Evolutionary conservation across 2,797 vertebrate genomes (phyloP).

Genomic region (Balearica regulorum): DNA sequence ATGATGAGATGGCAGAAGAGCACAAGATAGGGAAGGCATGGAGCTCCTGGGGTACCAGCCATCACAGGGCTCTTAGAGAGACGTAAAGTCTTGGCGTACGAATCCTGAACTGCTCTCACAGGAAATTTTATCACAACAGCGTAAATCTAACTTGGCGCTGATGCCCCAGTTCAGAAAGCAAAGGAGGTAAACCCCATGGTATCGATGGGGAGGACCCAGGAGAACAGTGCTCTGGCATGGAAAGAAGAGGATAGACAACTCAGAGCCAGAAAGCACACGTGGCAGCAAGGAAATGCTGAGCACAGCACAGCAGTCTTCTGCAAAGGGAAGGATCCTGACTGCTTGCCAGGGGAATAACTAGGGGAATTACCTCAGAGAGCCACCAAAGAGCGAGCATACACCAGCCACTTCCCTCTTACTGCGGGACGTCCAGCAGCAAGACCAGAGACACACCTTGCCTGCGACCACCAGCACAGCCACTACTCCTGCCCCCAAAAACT

Average conservation of each 20-base stretch:
- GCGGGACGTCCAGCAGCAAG: neutral
- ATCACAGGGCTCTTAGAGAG: accelerated
- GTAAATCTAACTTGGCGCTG: accelerated
- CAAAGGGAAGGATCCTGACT: neutral
- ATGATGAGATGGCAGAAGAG: neutral
- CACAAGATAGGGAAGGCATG: accelerated
- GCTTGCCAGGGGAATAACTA: neutral
- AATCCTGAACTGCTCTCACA: neutral
- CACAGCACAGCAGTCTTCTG: neutral
- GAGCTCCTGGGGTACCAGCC: neutral
- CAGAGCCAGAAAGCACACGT: accelerated
- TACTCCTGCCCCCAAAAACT: neutral
- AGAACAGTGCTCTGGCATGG: neutral
- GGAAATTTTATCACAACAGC: neutral
- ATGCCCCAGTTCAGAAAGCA: neutral
- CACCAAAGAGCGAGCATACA: neutral
- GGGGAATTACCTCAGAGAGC: too few species aligned
- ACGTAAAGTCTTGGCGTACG: neutral
- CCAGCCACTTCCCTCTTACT: neutral
- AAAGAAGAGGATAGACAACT: neutral
- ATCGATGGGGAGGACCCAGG: neutral
- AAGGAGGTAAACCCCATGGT: neutral
- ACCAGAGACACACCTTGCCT: too few species aligned
- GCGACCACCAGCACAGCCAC: neutral
- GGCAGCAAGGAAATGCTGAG: neutral